These are phyloP conservation scores for Naja naja DNA, from an alignment of 2,113 vertebrate species.

Conservation along the genomic window DNA sequence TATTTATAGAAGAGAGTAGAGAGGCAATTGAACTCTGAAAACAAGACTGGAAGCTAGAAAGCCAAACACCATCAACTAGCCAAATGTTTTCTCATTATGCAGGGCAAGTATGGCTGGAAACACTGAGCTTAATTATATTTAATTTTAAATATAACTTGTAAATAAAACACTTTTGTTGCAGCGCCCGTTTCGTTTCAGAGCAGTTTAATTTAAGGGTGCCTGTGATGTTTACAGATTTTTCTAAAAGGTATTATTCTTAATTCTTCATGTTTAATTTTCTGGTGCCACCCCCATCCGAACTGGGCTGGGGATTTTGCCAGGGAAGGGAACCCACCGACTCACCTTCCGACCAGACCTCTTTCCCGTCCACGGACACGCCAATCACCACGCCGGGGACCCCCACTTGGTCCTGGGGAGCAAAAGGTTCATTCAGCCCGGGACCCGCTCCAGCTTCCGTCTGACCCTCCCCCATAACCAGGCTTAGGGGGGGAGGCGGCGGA, in stretches of 20 bases:
- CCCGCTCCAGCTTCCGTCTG: background rate
- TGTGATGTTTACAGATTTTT: background rate
- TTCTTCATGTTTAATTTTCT: background rate
- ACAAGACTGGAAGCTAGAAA: background rate
- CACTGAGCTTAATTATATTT: background rate
- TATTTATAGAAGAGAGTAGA: background rate
- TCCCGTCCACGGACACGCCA: constrained; percentile 92
- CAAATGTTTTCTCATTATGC: background rate
- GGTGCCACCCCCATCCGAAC: background rate
- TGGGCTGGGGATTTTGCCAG: background rate
- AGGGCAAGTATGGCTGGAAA: background rate
- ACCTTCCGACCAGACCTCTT: constrained; percentile 92
- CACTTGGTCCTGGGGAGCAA: constrained; percentile 82
- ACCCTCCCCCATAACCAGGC: background rate
- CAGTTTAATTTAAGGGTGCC: background rate
- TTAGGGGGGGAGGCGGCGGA: background rate
- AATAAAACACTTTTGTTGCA: background rate
- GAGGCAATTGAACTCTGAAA: background rate
- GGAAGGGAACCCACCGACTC: constrained; percentile 27
- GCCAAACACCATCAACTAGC: background rate
- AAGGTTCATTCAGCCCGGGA: background rate
- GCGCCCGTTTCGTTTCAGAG: background rate
- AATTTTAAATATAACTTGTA: background rate
- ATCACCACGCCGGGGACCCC: constrained; percentile 89
- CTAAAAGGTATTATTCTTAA: background rate